Evolutionary conservation across 2,888 invertebrate species (phyloP).

Genomic region (Pherbina coryleti): DNA sequence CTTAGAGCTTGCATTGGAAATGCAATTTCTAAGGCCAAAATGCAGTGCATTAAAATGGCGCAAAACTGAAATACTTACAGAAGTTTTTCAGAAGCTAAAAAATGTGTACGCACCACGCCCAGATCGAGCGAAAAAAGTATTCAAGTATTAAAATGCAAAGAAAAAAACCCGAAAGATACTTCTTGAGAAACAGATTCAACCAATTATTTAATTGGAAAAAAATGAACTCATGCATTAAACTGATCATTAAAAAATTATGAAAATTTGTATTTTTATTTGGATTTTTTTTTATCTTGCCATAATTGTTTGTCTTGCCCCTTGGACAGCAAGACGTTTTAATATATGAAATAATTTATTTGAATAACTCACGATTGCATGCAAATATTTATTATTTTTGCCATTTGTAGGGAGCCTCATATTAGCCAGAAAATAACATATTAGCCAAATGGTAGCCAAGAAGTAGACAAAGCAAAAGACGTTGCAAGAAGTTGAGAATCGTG

Average conservation of each 20-base stretch:
- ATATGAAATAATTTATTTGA: conserved; percentile 40
- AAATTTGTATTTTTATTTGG: neutral
- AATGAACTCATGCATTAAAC: neutral
- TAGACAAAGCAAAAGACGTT: neutral
- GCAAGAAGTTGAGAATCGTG: conserved; percentile 27
- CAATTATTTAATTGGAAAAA: no score
- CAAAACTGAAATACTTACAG: no score
- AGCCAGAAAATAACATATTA: conserved; percentile 30
- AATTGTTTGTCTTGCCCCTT: conserved; percentile 12
- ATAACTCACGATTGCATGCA: conserved; percentile 38
- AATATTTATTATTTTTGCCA: conserved; percentile 34
- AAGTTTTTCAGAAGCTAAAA: no score
- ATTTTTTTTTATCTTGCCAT: conserved; percentile 1
- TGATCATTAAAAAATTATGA: conserved; percentile 12
- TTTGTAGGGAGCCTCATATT: conserved; percentile 25
- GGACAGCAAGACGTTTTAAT: conserved; percentile 10
- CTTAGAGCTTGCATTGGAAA: no score
- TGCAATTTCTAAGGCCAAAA: no score
- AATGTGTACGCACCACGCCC: no score
- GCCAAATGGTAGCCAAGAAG: conserved; percentile 6
- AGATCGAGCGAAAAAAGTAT: no score
- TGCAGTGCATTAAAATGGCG: no score
- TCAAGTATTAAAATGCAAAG: no score
- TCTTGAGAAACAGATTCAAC: no score
- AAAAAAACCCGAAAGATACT: no score